Percentiles rank a stretch among this genome's conserved stretches.
These are phyloP conservation scores for Ganaspis brasiliensis DNA, from an alignment of 2,888 invertebrate genomes.

Conservation along the genomic window DNA sequence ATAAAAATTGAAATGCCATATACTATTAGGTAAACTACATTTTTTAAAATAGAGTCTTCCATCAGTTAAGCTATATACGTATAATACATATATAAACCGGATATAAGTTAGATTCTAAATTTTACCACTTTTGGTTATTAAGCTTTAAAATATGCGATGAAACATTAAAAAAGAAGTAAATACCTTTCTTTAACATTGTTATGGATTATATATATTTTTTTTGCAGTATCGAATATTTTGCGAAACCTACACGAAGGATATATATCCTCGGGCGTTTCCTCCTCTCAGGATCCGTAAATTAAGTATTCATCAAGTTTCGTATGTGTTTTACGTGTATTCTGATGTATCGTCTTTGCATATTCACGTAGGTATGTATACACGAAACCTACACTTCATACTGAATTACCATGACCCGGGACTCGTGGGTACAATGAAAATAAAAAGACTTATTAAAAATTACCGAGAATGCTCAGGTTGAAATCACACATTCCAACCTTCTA, in stretches of 20 bases:
- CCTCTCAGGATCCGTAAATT: conserved; percentile 32
- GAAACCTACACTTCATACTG: conserved; percentile 56
- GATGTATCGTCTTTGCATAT: conserved; percentile 16
- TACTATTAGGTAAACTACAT: too few relatives aligned
- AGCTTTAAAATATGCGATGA: too few relatives aligned
- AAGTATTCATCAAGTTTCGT: conserved; percentile 10
- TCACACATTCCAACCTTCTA: conserved; percentile 35
- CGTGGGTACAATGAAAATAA: conserved; percentile 39
- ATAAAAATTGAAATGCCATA: too few relatives aligned
- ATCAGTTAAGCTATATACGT: too few relatives aligned
- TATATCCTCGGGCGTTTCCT: conserved; percentile 1
- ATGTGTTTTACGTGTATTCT: conserved; percentile 29
- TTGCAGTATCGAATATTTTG: background rate
- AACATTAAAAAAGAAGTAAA: too few relatives aligned
- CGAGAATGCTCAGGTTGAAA: conserved; percentile 44
- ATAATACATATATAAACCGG: too few relatives aligned
- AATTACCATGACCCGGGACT: conserved; percentile 65
- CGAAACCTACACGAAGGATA: background rate
- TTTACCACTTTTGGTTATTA: too few relatives aligned
- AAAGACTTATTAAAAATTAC: conserved; percentile 11
- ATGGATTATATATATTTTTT: background rate
- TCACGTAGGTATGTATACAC: conserved; percentile 16
- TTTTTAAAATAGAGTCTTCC: too few relatives aligned
- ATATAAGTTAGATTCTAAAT: too few relatives aligned
- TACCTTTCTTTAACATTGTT: background rate